Percentiles rank a stretch among this genome's conserved stretches.
Evolutionary conservation across 1,140 invertebrate species (phyloP).

Genomic region (Drosophila suzukii): DNA sequence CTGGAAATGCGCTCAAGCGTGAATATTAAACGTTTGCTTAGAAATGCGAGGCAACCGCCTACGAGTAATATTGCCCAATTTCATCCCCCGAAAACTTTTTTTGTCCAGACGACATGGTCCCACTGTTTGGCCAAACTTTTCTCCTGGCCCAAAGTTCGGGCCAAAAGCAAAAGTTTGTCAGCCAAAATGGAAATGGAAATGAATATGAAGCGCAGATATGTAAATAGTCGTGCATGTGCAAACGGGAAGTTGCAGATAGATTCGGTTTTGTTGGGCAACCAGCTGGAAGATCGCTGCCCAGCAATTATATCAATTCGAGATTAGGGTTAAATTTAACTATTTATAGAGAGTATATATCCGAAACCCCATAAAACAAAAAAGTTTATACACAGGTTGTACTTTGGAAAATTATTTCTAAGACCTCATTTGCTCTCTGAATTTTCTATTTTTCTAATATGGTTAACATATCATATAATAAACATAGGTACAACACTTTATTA

Average conservation of each 20-base stretch:
- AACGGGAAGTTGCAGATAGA: constrained; percentile 24
- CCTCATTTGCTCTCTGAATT: too few relatives aligned
- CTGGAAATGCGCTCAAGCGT: constrained; percentile 74
- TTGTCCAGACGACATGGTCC: constrained; percentile 25
- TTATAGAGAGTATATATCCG: not conserved
- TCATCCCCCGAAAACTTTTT: constrained; percentile 19
- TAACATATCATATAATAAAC: too few relatives aligned
- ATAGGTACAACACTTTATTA: too few relatives aligned
- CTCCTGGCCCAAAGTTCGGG: constrained; percentile 19
- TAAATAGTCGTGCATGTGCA: constrained; percentile 21
- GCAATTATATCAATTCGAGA: constrained; percentile 20
- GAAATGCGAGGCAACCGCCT: constrained; percentile 21
- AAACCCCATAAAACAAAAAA: not conserved
- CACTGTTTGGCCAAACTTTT: constrained; percentile 33
- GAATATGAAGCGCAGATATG: constrained; percentile 25
- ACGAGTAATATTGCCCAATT: constrained; percentile 13
- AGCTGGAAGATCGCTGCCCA: constrained; percentile 38
- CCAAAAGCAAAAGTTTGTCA: constrained; percentile 29
- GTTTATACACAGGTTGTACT: too few relatives aligned
- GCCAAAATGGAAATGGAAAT: constrained; percentile 11
- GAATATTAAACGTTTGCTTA: constrained; percentile 81
- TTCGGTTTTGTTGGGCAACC: constrained; percentile 37
- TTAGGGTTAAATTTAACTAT: not conserved
- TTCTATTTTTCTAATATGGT: too few relatives aligned
- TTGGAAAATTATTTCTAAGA: too few relatives aligned